phyloP scores from a whole-genome alignment of 2,888 invertebrate species.

The Embidobia sp. region DNA sequence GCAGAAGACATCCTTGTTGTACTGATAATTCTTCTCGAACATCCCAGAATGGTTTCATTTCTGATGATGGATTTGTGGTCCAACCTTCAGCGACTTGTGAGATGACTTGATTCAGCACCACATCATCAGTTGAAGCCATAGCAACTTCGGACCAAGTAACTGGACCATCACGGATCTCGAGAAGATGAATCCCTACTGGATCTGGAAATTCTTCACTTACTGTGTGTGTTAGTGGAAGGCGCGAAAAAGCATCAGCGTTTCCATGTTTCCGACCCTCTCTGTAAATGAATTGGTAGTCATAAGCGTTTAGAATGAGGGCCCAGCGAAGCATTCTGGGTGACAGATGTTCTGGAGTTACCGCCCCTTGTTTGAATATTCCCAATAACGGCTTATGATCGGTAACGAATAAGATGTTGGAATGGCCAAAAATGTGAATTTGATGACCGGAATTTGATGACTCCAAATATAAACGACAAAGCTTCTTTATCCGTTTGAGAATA shows the following conservation, averaged over 20 bases:
- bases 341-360: constrained; percentile 1
- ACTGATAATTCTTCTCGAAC: neutral
- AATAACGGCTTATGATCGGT: constrained; percentile 76
- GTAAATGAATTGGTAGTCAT: constrained; percentile 6
- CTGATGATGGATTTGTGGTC: too few species aligned
- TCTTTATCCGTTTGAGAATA: constrained; percentile 68
- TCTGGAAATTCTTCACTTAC: neutral
- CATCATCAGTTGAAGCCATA: too few species aligned
- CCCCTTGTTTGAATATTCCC: constrained; percentile 27
- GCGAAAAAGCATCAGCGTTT: constrained; percentile 15
- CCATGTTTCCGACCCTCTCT: neutral
- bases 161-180: constrained; percentile 15
- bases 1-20: neutral
- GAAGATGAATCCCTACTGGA: constrained; percentile 17
- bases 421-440: constrained; percentile 66
- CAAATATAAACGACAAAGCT: constrained; percentile 64
- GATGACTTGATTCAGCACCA: too few species aligned
- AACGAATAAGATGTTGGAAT: constrained; percentile 69
- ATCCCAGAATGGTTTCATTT: neutral
- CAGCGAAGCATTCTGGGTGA: constrained; percentile 14
- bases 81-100: too few species aligned
- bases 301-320: constrained; percentile 7
- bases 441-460: constrained; percentile 65
- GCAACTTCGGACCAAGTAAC: too few species aligned
- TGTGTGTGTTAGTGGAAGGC: neutral